Evolutionary conservation across 2,113 vertebrate species (phyloP).

Genomic region (Plecturocebus donacophilus): DNA sequence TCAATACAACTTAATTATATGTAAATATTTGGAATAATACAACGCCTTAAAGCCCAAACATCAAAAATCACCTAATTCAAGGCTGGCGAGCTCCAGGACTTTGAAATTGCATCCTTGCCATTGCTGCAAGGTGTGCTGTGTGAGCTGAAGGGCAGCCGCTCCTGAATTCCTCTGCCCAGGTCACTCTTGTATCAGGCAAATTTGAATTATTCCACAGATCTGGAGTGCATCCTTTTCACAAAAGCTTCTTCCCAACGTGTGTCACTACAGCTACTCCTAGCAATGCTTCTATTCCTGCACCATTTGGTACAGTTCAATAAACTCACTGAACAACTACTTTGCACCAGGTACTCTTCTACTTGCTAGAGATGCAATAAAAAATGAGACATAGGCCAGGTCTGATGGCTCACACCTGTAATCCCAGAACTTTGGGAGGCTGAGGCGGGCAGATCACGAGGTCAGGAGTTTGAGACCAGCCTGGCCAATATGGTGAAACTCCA

Average conservation of each 20-base stretch:
- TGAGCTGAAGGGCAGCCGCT: fast-evolving
- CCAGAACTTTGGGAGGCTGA: no score
- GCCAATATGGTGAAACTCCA: no score
- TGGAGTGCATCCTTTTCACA: fast-evolving
- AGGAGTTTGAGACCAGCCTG: no score
- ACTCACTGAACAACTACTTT: background rate
- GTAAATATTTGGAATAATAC: background rate
- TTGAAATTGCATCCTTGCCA: background rate
- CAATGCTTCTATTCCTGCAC: background rate
- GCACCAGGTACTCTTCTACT: background rate
- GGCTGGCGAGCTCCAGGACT: background rate
- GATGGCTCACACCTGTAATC: no score
- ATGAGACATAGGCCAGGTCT: background rate
- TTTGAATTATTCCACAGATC: background rate
- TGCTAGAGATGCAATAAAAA: background rate
- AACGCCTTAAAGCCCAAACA: background rate
- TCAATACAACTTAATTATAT: background rate
- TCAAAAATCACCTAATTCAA: background rate
- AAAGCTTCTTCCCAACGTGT: fast-evolving
- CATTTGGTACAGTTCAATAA: no score
- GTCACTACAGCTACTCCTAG: fast-evolving
- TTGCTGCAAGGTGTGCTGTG: background rate
- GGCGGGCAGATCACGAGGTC: no score
- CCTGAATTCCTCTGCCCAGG: background rate
- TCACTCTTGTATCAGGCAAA: background rate